phyloP scores from a whole-genome alignment of 1,140 invertebrate species.

The Papilio polytes region DNA sequence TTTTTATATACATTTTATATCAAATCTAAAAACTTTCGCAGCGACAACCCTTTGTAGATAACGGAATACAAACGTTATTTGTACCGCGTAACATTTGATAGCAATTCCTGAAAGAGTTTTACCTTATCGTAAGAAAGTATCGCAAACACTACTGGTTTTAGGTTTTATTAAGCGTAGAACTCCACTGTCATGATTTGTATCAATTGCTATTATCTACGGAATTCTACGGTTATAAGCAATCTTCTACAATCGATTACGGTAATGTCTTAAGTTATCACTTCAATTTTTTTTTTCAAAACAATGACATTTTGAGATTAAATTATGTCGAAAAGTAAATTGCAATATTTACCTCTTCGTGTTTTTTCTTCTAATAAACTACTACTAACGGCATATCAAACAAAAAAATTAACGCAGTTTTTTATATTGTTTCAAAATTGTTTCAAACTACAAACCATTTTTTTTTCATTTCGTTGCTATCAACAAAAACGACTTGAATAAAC shows the following conservation, averaged over 20 bases:
- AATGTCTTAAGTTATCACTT: too few species aligned
- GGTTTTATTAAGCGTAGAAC: too few species aligned
- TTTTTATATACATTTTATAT: not conserved
- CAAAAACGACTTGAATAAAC: slow-evolving; percentile 44
- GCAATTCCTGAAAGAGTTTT: not conserved
- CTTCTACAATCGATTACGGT: too few species aligned
- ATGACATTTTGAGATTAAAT: too few species aligned
- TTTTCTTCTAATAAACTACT: not conserved
- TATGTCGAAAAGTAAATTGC: not conserved
- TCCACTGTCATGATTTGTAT: too few species aligned
- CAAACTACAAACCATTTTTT: not conserved
- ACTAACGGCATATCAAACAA: not conserved
- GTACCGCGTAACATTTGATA: not conserved
- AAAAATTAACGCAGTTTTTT: not conserved
- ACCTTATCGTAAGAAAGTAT: slow-evolving; percentile 13
- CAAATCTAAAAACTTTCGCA: not conserved
- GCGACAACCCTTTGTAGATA: not conserved
- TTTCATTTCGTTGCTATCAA: slow-evolving; percentile 5
- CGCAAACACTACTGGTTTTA: too few species aligned
- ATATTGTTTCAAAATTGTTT: not conserved
- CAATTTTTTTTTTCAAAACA: too few species aligned
- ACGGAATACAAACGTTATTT: not conserved
- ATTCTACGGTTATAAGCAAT: too few species aligned
- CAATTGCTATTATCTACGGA: too few species aligned
- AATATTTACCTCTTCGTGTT: too few species aligned